These are phyloP conservation scores for Liposcelis brunnea DNA, from an alignment of 2,888 invertebrate genomes.

Conservation along the genomic window DNA sequence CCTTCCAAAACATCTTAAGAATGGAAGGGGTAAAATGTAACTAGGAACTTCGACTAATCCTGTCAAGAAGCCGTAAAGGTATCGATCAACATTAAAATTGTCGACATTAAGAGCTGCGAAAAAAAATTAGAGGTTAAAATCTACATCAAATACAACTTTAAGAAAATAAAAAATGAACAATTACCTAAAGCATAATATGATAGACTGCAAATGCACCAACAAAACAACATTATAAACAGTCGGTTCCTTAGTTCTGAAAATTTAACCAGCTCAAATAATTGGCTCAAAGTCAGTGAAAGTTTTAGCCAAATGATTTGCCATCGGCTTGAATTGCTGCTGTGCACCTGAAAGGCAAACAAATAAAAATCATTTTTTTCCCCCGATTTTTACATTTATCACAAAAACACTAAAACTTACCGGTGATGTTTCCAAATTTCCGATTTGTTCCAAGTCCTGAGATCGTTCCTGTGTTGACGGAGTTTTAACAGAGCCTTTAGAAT, in stretches of 20 bases:
- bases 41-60: conserved; percentile 36
- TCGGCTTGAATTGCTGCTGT: too few relatives aligned
- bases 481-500: too few relatives aligned
- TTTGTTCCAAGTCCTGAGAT: too few relatives aligned
- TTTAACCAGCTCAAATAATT: conserved; percentile 17
- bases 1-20: conserved; percentile 30
- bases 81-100: conserved; percentile 33
- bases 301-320: too few relatives aligned
- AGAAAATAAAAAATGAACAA: conserved; percentile 1
- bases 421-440: too few relatives aligned
- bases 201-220: conserved; percentile 21
- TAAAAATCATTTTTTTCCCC: too few relatives aligned
- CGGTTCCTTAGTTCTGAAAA: conserved; percentile 18
- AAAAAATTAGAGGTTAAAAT: conserved; percentile 24
- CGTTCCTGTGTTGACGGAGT: too few relatives aligned
- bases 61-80: conserved; percentile 30
- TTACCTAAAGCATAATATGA: conserved; percentile 21
- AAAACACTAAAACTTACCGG: too few relatives aligned
- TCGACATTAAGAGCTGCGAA: conserved; percentile 32
- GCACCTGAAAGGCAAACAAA: too few relatives aligned
- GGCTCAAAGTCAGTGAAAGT: conserved; percentile 9
- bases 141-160: conserved; percentile 23
- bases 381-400: too few relatives aligned
- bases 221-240: conserved; percentile 19
- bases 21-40: conserved; percentile 32